Evolutionary conservation across 2,888 invertebrate species (phyloP).

Genomic region (Limnephilus rhombicus): DNA sequence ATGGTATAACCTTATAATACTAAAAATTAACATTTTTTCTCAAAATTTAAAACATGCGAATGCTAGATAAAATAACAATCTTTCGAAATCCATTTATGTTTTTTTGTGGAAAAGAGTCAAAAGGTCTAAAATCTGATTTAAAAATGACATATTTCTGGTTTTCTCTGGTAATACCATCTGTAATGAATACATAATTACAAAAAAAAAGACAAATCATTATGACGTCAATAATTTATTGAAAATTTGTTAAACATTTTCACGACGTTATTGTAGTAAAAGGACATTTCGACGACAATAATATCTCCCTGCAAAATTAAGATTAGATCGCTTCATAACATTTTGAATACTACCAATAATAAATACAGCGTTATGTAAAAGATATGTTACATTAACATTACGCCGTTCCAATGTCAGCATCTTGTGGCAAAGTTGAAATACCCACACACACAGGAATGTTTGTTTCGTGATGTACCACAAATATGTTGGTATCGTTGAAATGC

Average conservation of each 20-base stretch:
- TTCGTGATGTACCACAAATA: not conserved
- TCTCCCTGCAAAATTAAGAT: not conserved
- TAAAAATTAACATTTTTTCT: too few species aligned
- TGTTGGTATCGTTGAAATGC: not conserved
- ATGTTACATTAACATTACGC: not conserved
- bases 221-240: not conserved
- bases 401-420: not conserved
- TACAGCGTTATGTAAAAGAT: not conserved
- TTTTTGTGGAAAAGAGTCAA: too few species aligned
- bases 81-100: too few species aligned
- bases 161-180: too few species aligned
- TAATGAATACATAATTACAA: too few species aligned
- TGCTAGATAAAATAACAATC: too few species aligned
- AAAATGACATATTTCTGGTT: too few species aligned
- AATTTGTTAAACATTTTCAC: not conserved
- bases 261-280: not conserved
- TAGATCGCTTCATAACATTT: not conserved
- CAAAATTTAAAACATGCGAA: too few species aligned
- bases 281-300: not conserved
- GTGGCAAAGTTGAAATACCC: not conserved
- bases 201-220: not conserved
- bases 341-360: not conserved
- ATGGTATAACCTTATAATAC: too few species aligned
- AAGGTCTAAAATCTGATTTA: too few species aligned
- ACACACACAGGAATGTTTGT: conserved; percentile 16